phyloP scores from a whole-genome alignment of 2,113 vertebrate genomes.

The Nestor notabilis region DNA sequence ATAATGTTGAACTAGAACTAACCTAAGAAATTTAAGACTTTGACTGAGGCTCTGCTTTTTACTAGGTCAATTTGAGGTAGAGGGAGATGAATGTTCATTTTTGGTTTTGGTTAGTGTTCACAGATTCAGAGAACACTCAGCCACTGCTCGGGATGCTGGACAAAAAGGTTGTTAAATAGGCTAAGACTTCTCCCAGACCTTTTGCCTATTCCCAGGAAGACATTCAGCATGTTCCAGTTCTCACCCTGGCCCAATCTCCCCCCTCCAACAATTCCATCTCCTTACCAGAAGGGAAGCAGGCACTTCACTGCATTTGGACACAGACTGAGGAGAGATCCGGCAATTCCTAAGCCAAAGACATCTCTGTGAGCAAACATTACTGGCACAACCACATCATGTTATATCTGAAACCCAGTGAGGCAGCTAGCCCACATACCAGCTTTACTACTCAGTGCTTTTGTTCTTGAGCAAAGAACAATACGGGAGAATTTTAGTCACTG shows the following conservation, averaged over 20 bases:
- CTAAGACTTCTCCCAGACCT: neutral
- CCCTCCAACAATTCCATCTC: neutral
- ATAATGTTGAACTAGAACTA: neutral
- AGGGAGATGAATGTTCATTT: neutral
- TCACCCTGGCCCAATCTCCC: neutral
- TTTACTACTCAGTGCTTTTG: neutral
- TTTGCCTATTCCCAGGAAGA: neutral
- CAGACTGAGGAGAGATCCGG: neutral
- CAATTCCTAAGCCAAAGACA: neutral
- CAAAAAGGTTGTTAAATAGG: neutral
- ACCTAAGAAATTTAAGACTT: neutral
- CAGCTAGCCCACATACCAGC: neutral
- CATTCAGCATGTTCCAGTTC: neutral
- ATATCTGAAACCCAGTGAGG: neutral
- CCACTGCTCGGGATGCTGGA: neutral
- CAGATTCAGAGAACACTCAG: neutral
- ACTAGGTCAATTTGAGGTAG: neutral
- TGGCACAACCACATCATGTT: neutral
- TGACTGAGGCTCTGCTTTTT: neutral
- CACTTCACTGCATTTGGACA: neutral
- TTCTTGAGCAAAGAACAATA: neutral
- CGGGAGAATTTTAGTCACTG: neutral
- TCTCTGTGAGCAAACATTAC: neutral
- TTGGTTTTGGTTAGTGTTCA: neutral
- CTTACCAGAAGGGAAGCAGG: conserved; percentile 9